Percentiles rank a stretch among this genome's conserved stretches.
These are phyloP conservation scores for Exocentrus adspersus DNA, from an alignment of 2,888 invertebrate species.

Conservation along the genomic window DNA sequence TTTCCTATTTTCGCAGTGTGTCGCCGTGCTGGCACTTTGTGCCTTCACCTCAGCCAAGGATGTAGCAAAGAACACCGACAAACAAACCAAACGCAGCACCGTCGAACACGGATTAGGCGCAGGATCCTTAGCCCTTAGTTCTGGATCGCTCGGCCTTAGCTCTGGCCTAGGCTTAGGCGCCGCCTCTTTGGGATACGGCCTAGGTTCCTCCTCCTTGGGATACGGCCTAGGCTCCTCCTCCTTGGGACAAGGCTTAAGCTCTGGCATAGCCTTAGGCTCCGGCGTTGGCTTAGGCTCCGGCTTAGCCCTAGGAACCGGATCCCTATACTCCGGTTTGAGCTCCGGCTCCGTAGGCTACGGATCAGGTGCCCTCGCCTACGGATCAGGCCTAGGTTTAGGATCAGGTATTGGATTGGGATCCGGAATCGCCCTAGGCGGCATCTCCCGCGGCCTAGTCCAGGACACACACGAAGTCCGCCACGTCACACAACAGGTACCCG, in stretches of 20 bases:
- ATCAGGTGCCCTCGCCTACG: neutral
- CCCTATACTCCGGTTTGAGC: neutral
- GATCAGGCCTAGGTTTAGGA: too few species aligned
- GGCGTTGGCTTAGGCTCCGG: constrained; percentile 6
- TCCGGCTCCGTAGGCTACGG: constrained; percentile 2
- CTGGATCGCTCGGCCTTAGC: neutral
- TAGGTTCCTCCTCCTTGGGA: neutral
- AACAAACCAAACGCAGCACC: constrained; percentile 26
- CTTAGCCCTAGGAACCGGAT: neutral
- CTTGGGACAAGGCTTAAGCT: neutral
- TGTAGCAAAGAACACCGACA: constrained; percentile 2
- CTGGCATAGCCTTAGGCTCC: too few species aligned
- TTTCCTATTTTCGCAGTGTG: constrained; percentile 29
- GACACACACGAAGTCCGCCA: constrained; percentile 41
- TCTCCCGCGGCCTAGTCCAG: constrained; percentile 14
- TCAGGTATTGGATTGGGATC: neutral
- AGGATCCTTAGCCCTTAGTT: neutral
- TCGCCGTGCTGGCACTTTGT: constrained; percentile 26
- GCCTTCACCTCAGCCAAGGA: constrained; percentile 24
- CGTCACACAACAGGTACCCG: constrained; percentile 41
- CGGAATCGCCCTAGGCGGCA: constrained; percentile 1
- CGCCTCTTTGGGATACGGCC: constrained; percentile 9
- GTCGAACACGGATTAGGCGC: neutral
- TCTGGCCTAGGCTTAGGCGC: constrained; percentile 4
- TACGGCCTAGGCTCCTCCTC: constrained; percentile 4